phyloP scores from a whole-genome alignment of 2,797 vertebrate species.

The Bufotes viridis region DNA sequence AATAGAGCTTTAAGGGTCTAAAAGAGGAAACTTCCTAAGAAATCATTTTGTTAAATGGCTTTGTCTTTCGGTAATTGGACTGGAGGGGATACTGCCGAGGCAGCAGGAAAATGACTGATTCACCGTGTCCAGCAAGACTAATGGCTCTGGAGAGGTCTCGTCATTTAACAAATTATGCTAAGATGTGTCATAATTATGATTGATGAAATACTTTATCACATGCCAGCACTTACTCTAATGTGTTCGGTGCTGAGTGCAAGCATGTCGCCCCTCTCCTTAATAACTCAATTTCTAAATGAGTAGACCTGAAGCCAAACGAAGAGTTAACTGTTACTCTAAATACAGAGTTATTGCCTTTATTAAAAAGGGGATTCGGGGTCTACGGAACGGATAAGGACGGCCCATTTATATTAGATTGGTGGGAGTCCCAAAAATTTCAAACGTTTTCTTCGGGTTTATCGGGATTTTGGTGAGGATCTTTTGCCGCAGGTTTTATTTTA shows the following conservation, averaged over 20 bases:
- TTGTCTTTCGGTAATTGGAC: constrained; percentile 46
- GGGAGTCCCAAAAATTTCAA: too few species aligned
- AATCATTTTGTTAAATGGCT: constrained; percentile 43
- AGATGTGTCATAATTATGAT: constrained; percentile 53
- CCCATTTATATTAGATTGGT: too few species aligned
- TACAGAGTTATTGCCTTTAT: background rate
- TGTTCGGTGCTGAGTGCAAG: background rate
- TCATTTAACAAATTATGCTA: constrained; percentile 46
- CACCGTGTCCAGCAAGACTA: constrained; percentile 29
- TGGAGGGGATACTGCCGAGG: constrained; percentile 36
- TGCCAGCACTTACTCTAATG: constrained; percentile 43
- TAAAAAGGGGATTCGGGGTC: too few species aligned
- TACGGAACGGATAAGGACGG: too few species aligned
- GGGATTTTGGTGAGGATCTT: too few species aligned
- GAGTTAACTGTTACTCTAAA: background rate
- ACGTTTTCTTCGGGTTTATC: too few species aligned
- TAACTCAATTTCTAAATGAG: constrained; percentile 33
- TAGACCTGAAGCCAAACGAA: background rate
- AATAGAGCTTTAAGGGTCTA: background rate
- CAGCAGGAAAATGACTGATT: constrained; percentile 46
- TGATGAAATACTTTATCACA: constrained; percentile 36
- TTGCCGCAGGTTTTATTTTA: too few species aligned
- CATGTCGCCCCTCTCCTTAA: background rate
- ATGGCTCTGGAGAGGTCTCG: constrained; percentile 35
- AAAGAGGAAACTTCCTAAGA: constrained; percentile 17